phyloP scores from a whole-genome alignment of 1,140 invertebrate species.

The Venustaconcha ellipsiformis region DNA sequence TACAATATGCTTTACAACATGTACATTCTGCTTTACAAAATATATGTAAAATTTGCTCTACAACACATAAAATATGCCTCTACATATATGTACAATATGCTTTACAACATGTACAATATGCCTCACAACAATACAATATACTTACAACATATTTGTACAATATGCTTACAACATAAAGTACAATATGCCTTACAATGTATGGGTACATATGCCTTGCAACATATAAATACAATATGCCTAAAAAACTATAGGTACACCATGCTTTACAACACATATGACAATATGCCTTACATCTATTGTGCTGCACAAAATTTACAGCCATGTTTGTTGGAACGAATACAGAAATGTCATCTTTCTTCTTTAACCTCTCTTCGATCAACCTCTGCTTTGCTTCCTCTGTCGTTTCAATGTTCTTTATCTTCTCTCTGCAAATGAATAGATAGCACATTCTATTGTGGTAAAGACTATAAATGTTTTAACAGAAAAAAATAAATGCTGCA shows the following conservation, averaged over 20 bases:
- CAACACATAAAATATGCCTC: too few relatives aligned
- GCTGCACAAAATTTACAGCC: slow-evolving; percentile 98
- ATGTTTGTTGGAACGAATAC: slow-evolving; percentile 98
- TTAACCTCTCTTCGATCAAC: slow-evolving; percentile 87
- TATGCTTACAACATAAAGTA: too few relatives aligned
- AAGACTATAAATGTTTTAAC: background rate
- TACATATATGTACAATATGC: background rate
- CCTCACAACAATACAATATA: too few relatives aligned
- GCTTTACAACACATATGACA: too few relatives aligned
- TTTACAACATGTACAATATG: slow-evolving; percentile 69
- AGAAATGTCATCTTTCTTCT: slow-evolving; percentile 90
- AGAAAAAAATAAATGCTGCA: background rate
- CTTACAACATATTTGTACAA: too few relatives aligned
- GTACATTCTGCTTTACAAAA: too few relatives aligned
- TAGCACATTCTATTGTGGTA: background rate
- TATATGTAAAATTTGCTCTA: too few relatives aligned
- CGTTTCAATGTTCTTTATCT: slow-evolving; percentile 97
- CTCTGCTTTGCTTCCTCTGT: slow-evolving; percentile 97
- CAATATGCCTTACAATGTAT: too few relatives aligned
- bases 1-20: too few relatives aligned
- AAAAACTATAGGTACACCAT: too few relatives aligned
- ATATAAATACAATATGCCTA: too few relatives aligned
- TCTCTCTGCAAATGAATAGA: slow-evolving; percentile 75
- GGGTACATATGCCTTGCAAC: too few relatives aligned
- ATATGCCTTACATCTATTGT: slow-evolving; percentile 81